Evolutionary conservation across 2,888 invertebrate species (phyloP).

Genomic region (Andrena flavipes): DNA sequence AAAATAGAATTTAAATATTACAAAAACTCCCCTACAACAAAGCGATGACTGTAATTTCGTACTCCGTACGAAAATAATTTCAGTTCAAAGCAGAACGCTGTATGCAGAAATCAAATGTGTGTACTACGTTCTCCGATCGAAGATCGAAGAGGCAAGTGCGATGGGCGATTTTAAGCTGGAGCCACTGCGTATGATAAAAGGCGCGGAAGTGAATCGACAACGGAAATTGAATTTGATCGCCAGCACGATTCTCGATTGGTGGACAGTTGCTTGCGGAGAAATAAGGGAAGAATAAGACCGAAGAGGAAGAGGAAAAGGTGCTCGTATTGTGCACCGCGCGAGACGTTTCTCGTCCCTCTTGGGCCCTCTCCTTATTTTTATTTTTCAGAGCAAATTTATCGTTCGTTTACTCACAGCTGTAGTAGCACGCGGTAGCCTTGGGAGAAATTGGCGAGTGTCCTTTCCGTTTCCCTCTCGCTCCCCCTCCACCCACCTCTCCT

Average conservation of each 20-base stretch:
- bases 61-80: too few relatives aligned
- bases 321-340: constrained; percentile 66
- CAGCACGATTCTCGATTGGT: constrained; percentile 65
- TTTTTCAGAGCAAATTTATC: constrained; percentile 75
- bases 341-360: constrained; percentile 50
- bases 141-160: neutral
- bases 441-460: constrained; percentile 59
- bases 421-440: constrained; percentile 59
- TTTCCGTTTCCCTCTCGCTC: constrained; percentile 31
- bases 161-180: neutral
- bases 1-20: too few relatives aligned
- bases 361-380: constrained; percentile 69
- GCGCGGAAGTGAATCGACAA: constrained; percentile 54
- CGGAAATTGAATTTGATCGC: constrained; percentile 73
- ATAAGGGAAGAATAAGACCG: constrained; percentile 24
- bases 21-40: too few relatives aligned
- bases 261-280: constrained; percentile 58
- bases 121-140: neutral
- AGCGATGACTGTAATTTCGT: too few relatives aligned
- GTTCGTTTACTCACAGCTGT: constrained; percentile 76
- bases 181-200: neutral
- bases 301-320: constrained; percentile 15
- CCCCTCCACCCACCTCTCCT: neutral
- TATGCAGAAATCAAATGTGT: neutral
- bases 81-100: too few relatives aligned